Conservation (phyloP, 2,888 invertebrate genomes). For the Scelioninae gen. 2 region DNA sequence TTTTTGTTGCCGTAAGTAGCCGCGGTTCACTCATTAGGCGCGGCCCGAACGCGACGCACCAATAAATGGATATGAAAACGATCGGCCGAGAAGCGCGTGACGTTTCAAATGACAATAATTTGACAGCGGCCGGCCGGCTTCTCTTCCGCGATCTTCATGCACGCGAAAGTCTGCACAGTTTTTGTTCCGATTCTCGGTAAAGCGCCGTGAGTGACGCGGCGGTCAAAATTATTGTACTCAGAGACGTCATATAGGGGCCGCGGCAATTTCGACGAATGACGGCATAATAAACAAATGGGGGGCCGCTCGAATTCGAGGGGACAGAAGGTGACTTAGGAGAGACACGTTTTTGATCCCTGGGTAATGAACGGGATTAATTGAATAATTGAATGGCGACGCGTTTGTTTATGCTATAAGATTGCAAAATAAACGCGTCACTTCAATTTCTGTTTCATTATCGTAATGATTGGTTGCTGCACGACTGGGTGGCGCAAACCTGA, state of each 20-base stretch:
- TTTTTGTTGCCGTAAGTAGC: constrained; percentile 8
- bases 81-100: constrained; percentile 31
- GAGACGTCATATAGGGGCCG: background rate
- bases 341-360: too few relatives aligned
- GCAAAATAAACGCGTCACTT: too few relatives aligned
- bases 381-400: too few relatives aligned
- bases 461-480: too few relatives aligned
- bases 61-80: constrained; percentile 48
- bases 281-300: too few relatives aligned
- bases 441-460: too few relatives aligned
- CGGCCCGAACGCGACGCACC: constrained; percentile 25
- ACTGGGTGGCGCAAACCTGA: too few relatives aligned
- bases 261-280: constrained; percentile 15
- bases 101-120: constrained; percentile 45
- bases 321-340: too few relatives aligned
- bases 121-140: constrained; percentile 27
- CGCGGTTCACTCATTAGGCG: constrained; percentile 31
- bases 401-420: too few relatives aligned
- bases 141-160: constrained; percentile 33
- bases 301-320: too few relatives aligned
- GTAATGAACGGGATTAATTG: too few relatives aligned
- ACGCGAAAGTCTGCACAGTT: constrained; percentile 27
- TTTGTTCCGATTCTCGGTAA: constrained; percentile 21
- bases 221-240: constrained; percentile 26
- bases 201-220: constrained; percentile 12